phyloP scores from a whole-genome alignment of 1,140 invertebrate species.

The Ceratoteleas bidentatus region DNA sequence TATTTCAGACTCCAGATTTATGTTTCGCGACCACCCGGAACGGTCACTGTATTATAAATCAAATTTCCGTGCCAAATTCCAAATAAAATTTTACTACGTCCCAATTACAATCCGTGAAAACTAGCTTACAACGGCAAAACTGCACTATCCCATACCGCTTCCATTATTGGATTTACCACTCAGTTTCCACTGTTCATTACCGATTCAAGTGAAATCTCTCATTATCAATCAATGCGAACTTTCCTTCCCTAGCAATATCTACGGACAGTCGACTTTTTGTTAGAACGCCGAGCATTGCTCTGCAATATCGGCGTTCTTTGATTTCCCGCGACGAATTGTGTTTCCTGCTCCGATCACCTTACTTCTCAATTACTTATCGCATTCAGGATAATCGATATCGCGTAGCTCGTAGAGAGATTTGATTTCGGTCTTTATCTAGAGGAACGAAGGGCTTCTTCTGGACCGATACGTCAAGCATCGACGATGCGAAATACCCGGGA shows the following conservation, averaged over 20 bases:
- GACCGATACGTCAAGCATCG: too few relatives aligned
- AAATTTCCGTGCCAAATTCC: background rate
- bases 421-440: background rate
- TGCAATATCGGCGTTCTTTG: background rate
- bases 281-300: background rate
- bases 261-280: background rate
- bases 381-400: conserved; percentile 2
- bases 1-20: conserved; percentile 17
- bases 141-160: too few relatives aligned
- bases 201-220: background rate
- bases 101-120: too few relatives aligned
- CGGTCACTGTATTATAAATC: too few relatives aligned
- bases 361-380: conserved; percentile 24
- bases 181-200: background rate
- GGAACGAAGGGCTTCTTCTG: too few relatives aligned
- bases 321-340: background rate
- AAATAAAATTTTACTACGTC: background rate
- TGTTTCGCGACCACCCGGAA: background rate
- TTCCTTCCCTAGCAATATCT: background rate
- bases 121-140: too few relatives aligned
- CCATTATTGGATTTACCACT: too few relatives aligned
- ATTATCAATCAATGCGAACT: conserved; percentile 23
- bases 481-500: too few relatives aligned
- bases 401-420: background rate
- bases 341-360: conserved; percentile 5